Percentiles rank a stretch among this genome's conserved stretches.
These are phyloP conservation scores for Griposia aprilina DNA, from an alignment of 2,888 invertebrate genomes.

Conservation along the genomic window DNA sequence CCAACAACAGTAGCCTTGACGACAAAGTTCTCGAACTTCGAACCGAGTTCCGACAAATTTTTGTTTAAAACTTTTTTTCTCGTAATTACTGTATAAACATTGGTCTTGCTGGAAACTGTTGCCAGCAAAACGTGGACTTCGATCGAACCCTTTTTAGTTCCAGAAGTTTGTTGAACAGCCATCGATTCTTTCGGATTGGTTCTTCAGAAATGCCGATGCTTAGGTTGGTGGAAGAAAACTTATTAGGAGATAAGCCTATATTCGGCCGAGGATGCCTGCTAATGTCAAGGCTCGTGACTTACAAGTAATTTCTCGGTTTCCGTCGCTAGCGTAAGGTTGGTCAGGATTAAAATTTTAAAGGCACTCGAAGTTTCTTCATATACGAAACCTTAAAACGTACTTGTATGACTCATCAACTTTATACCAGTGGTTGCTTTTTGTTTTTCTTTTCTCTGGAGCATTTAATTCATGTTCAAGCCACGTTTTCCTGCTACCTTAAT, in stretches of 20 bases:
- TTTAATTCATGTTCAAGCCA: conserved; percentile 7
- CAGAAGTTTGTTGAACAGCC: conserved; percentile 47
- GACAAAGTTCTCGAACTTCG: conserved; percentile 63
- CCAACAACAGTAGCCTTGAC: conserved; percentile 62
- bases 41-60: conserved; percentile 41
- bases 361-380: conserved; percentile 18
- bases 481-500: neutral
- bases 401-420: conserved; percentile 5
- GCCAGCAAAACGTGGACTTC: conserved; percentile 49
- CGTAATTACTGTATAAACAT: conserved; percentile 64
- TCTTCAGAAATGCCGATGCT: conserved; percentile 43
- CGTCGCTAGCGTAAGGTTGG: neutral
- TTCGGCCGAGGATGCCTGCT: conserved; percentile 7
- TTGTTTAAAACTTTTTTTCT: conserved; percentile 56
- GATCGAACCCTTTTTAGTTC: conserved; percentile 50
- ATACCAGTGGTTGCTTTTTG: neutral
- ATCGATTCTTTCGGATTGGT: conserved; percentile 54
- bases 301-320: conserved; percentile 22
- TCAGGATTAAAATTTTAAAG: conserved; percentile 18
- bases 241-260: conserved; percentile 32
- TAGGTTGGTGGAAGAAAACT: conserved; percentile 11
- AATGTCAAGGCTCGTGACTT: conserved; percentile 38
- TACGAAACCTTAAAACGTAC: conserved; percentile 22
- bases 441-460: neutral
- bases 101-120: conserved; percentile 52